Conservation (phyloP, 2,797 vertebrate species). For the Acanthis flammea region DNA sequence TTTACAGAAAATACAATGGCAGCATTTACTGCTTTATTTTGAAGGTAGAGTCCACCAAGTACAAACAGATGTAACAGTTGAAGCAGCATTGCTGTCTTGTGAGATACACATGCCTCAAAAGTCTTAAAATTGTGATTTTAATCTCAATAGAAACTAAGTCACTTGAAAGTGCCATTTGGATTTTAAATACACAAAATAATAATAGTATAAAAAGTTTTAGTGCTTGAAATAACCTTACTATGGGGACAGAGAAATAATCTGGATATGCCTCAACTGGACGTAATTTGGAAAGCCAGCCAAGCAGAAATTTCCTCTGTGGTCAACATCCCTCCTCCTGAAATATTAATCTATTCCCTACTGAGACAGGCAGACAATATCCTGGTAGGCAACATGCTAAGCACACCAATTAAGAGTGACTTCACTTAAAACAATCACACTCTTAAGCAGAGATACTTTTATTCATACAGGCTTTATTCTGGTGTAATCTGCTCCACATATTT, state of each 20-base stretch:
- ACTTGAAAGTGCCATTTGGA: neutral
- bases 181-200: neutral
- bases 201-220: neutral
- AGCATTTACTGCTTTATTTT: neutral
- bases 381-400: neutral
- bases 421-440: neutral
- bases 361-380: neutral
- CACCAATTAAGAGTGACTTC: neutral
- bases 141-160: neutral
- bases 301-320: neutral
- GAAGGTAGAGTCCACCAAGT: neutral
- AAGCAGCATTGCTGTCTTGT: neutral
- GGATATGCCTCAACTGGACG: neutral
- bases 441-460: neutral
- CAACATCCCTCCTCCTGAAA: neutral
- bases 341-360: neutral
- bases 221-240: neutral
- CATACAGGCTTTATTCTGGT: neutral
- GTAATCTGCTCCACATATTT: neutral
- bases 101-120: rapidly evolving
- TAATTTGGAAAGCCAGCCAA: neutral
- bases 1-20: neutral
- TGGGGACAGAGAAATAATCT: neutral
- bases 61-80: rapidly evolving
- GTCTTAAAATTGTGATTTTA: neutral